Evolutionary conservation across 2,797 vertebrate genomes (phyloP).

Genomic region (Acanthornis magna): DNA sequence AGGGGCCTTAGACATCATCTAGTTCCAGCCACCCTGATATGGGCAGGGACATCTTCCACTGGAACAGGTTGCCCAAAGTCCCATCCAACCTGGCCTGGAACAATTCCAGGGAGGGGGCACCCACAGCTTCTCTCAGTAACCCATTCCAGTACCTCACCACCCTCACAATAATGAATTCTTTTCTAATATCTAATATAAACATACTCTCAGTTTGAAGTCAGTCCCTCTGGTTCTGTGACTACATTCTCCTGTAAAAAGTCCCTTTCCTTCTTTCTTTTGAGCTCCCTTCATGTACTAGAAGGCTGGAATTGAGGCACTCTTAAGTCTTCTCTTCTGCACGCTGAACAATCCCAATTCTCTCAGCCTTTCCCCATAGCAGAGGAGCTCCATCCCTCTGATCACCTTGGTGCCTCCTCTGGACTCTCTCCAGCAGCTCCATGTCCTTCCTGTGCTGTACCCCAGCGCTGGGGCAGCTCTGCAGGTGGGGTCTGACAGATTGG

Average conservation of each 20-base stretch:
- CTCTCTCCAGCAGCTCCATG: not conserved
- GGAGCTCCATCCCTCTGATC: not conserved
- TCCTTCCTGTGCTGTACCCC: not conserved
- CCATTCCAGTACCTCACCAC: not conserved
- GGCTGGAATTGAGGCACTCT: not conserved
- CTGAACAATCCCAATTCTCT: not conserved
- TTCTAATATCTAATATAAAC: not conserved
- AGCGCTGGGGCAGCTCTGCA: not conserved
- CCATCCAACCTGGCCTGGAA: not conserved
- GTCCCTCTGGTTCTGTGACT: not conserved
- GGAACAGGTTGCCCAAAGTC: too few species aligned
- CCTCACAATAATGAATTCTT: not conserved
- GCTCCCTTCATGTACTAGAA: not conserved
- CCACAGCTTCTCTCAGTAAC: accelerated
- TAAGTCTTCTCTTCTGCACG: not conserved
- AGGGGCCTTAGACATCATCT: not conserved
- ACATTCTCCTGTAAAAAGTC: not conserved
- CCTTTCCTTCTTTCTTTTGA: not conserved
- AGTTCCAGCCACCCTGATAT: not conserved
- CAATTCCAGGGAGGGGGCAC: not conserved
- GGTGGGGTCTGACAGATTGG: not conserved
- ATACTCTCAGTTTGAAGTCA: not conserved
- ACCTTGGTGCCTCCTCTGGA: not conserved
- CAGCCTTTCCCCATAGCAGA: accelerated
- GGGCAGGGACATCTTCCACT: not conserved